Evolutionary conservation across 2,113 vertebrate genomes (phyloP), one percentile per base, ranked within the genome.

Genomic region (Psammodynastes pulverulentus): DNA sequence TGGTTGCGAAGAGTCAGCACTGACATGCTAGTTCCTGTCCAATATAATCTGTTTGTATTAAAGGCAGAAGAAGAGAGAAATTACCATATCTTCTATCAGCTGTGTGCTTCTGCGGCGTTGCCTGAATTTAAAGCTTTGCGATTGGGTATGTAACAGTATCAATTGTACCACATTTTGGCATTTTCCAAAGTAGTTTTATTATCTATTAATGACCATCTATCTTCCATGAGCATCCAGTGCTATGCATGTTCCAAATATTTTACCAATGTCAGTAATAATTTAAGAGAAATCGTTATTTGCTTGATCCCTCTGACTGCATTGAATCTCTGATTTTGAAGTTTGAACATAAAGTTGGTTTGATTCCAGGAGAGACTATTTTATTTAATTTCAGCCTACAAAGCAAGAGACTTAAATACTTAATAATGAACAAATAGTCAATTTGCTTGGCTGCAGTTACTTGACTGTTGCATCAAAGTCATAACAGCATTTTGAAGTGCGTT

Each of bases 51-150:
- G 84, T 95, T 96, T 92, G 97, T 96, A 95, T 96, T 96, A 96
- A 97, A 99, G 99, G 99, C 99, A 90, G 99, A 99, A 90, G 99
- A 99, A 51, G 99, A 99, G 96, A 98, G 99, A 97, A 99, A 99
- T 97, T 99, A 99, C 94, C 99, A 99, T 93, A 98, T 99, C 96
- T 99, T 99, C 97, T 99, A 99, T 96, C 99, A 99, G 94, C 98
- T 99, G 87, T 99, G 99, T 97, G 99, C 99, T 93, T 99, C 99
- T 89, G 97, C 98, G 93, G 97, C 98, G 89, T 96, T 99, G 93
- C 98, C 99, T 0, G 99, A 99, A 96, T 98, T 99, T 96, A 98
- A 98, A 97, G 97, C 93, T 87, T 98, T 99, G 1, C 98, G 97
- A 91, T 98, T 99, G 94, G 98, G 99, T 99, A 98, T 56, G 97